Evolutionary conservation across 2,797 vertebrate genomes (phyloP).

Genomic region (Botia almorhae): DNA sequence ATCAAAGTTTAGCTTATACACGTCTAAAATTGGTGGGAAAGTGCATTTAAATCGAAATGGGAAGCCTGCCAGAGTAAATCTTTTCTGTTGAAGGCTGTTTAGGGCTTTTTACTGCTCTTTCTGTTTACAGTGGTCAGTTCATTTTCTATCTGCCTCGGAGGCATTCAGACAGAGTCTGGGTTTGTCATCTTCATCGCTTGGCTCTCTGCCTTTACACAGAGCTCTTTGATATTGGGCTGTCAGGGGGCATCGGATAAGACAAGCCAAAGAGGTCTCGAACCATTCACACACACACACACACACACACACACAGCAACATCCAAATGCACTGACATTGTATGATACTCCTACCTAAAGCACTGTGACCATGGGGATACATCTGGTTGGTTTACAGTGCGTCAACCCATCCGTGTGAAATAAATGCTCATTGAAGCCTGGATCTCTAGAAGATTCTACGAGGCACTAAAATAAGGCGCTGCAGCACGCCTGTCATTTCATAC

Average conservation of each 20-base stretch:
- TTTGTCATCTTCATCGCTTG: conserved; percentile 63
- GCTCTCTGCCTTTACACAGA: conserved; percentile 65
- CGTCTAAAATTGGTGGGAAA: conserved; percentile 16
- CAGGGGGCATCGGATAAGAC: conserved; percentile 29
- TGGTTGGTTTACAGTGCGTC: neutral
- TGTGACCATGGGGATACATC: conserved; percentile 2
- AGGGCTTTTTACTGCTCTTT: conserved; percentile 36
- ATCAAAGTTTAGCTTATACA: conserved; percentile 15
- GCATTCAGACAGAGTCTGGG: conserved; percentile 65
- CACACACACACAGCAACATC: conserved; percentile 7
- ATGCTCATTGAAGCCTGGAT: conserved; percentile 4
- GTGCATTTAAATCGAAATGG: conserved; percentile 35
- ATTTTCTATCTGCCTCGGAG: conserved; percentile 60
- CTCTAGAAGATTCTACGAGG: conserved; percentile 21
- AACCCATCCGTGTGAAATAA: neutral
- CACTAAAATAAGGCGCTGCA: neutral
- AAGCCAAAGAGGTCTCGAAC: conserved; percentile 38
- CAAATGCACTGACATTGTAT: conserved; percentile 19
- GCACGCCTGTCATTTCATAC: conserved; percentile 47
- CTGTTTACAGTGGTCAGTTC: conserved; percentile 30
- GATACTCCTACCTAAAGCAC: conserved; percentile 16
- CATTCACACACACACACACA: conserved; percentile 9
- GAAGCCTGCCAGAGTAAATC: conserved; percentile 38
- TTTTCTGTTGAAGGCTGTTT: conserved; percentile 44
- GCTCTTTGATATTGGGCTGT: conserved; percentile 61